These are phyloP conservation scores for Apostichopus parvimensis DNA, from an alignment of 35 echinoderm and acorn worm species.

Conservation along the genomic window DNA sequence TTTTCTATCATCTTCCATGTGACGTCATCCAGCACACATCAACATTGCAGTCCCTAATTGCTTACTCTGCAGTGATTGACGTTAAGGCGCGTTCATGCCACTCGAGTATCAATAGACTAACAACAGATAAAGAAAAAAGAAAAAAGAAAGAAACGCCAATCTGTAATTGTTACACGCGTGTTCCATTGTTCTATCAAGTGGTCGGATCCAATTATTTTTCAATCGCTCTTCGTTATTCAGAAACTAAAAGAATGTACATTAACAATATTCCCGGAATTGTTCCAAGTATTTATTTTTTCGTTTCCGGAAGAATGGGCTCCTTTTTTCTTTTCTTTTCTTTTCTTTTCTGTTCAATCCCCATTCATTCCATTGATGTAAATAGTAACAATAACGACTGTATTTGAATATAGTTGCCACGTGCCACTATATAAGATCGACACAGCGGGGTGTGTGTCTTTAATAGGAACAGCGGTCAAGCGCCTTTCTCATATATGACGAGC, in stretches of 20 bases:
- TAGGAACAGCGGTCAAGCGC: not conserved
- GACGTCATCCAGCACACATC: not conserved
- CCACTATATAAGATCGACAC: not conserved
- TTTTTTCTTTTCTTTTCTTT: not conserved
- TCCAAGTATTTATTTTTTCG: not conserved
- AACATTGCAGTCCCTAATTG: not conserved
- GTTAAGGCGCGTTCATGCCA: not conserved
- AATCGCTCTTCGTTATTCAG: not conserved
- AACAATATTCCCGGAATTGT: not conserved
- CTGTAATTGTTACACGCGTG: not conserved
- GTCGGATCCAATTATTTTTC: not conserved
- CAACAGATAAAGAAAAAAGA: too few species aligned
- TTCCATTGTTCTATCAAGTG: not conserved
- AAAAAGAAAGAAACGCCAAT: not conserved
- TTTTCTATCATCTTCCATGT: not conserved
- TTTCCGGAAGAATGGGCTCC: not conserved
- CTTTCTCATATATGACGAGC: not conserved
- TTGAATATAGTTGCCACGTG: not conserved
- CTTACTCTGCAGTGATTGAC: not conserved
- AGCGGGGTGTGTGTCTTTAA: not conserved
- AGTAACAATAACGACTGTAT: not conserved
- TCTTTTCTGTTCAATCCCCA: not conserved
- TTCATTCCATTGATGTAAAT: not conserved
- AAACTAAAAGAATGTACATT: not conserved
- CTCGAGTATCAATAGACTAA: too few species aligned